These are phyloP conservation scores for Eclectus roratus DNA, from an alignment of 2,113 vertebrate species.

Conservation along the genomic window DNA sequence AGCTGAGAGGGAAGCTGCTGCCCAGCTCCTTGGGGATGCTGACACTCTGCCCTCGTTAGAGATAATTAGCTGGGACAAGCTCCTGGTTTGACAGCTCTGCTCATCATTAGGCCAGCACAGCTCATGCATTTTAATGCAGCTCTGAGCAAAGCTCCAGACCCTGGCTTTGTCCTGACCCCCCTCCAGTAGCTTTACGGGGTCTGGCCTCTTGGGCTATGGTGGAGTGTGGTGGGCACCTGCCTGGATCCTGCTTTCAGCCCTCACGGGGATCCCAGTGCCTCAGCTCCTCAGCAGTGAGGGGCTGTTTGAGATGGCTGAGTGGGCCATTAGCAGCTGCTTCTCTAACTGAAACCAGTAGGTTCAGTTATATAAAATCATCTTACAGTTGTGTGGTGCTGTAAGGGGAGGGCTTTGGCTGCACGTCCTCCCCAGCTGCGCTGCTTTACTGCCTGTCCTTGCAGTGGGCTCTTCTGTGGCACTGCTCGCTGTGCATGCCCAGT, in stretches of 20 bases:
- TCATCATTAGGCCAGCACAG: slow-evolving; percentile 43
- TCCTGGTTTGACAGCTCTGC: slow-evolving; percentile 59
- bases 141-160: background rate
- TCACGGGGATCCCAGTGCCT: accelerated
- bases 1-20: slow-evolving; percentile 43
- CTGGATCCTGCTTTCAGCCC: background rate
- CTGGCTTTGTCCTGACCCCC: background rate
- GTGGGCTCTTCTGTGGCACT: background rate
- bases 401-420: background rate
- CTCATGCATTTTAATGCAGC: slow-evolving; percentile 61
- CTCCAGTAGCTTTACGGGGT: background rate
- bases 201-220: background rate
- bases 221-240: background rate
- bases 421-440: accelerated
- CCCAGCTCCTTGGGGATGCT: slow-evolving; percentile 47
- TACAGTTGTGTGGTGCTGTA: accelerated
- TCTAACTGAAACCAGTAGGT: background rate
- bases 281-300: background rate
- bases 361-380: background rate
- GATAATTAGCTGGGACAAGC: slow-evolving; percentile 65
- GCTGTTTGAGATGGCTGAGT: background rate
- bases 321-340: background rate
- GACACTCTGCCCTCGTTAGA: slow-evolving; percentile 67
- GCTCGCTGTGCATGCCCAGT: accelerated
- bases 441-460: background rate